Evolutionary conservation across 2,888 invertebrate genomes (phyloP).

Genomic region (Limnephilus marmoratus): DNA sequence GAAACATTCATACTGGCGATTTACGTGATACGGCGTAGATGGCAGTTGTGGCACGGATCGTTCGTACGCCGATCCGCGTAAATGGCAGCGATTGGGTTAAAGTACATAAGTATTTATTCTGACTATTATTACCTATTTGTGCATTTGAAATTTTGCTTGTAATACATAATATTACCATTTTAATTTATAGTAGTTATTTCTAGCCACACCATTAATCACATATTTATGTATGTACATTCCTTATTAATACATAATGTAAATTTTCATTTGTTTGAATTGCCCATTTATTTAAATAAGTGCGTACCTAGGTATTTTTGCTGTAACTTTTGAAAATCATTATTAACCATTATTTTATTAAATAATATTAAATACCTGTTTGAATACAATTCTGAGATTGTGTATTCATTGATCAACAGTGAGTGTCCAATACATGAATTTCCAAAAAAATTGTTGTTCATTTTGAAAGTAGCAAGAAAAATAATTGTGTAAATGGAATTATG

Average conservation of each 20-base stretch:
- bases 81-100: too few species aligned
- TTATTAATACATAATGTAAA: constrained; percentile 16
- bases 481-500: not conserved
- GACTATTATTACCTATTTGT: not conserved
- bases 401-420: too few species aligned
- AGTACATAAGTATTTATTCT: not conserved
- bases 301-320: not conserved
- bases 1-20: too few species aligned
- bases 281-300: not conserved
- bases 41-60: too few species aligned
- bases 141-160: not conserved
- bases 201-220: not conserved
- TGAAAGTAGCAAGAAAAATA: not conserved
- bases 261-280: constrained; percentile 1
- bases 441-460: not conserved
- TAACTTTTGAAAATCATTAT: not conserved
- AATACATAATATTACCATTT: not conserved
- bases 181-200: not conserved
- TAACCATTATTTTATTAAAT: not conserved
- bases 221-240: constrained; percentile 27
- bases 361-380: not conserved
- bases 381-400: not conserved
- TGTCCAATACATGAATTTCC: not conserved
- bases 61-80: too few species aligned
- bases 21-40: too few species aligned